Percentiles rank a stretch among this genome's conserved stretches.
Conservation (phyloP, 1,140 invertebrate genomes). For the Caenorhabditis remanei region DNA sequence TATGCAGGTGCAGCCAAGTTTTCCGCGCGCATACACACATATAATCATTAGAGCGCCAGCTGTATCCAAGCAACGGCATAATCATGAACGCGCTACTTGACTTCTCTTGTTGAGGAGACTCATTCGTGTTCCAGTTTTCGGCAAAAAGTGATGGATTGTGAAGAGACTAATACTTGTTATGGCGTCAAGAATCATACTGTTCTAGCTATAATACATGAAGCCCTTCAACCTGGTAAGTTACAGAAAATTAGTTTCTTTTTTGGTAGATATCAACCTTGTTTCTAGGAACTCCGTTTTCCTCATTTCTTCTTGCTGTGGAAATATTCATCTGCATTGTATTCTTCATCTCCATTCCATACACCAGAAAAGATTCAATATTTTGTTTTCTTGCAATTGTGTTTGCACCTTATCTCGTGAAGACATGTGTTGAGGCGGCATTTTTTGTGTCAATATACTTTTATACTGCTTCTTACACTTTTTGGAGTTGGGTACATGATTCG, state of each 20-base stretch:
- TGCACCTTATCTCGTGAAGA: conserved; percentile 2
- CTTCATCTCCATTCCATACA: background rate
- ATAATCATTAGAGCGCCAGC: conserved; percentile 11
- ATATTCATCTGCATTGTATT: background rate
- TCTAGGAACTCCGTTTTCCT: conserved; percentile 22
- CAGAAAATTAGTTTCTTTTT: background rate
- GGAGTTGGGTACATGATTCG: conserved; percentile 31
- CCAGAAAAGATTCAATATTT: conserved; percentile 14
- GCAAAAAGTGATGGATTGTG: background rate
- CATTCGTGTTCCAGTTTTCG: conserved; percentile 4
- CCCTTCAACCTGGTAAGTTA: background rate
- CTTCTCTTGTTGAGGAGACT: background rate
- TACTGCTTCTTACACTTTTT: conserved; percentile 21
- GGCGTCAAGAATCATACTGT: background rate
- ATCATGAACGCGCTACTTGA: conserved; percentile 25
- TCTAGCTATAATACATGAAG: background rate
- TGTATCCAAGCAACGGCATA: conserved; percentile 42
- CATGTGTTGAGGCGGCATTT: conserved; percentile 6
- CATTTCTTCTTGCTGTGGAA: conserved; percentile 10
- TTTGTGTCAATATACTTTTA: conserved; percentile 31
- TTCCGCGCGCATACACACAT: background rate
- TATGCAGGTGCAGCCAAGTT: conserved; percentile 25
- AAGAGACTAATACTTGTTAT: background rate
- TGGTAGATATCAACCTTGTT: background rate
- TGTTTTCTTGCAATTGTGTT: conserved; percentile 7